Percentiles rank a stretch among this genome's conserved stretches.
phyloP scores from a whole-genome alignment of 2,113 vertebrate species.

The Salvator merianae region DNA sequence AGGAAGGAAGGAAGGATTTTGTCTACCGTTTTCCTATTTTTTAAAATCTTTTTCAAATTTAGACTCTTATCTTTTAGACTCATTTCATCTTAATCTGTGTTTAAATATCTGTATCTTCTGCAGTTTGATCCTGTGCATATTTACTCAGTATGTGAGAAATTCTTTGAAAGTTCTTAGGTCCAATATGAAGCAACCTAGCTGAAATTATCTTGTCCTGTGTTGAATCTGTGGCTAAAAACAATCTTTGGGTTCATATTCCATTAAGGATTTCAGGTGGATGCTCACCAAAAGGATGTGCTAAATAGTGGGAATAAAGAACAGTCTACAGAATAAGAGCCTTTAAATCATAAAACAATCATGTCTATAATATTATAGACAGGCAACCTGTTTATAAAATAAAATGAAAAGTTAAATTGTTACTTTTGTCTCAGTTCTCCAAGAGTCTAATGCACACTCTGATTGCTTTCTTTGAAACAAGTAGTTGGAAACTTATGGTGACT shows the following conservation, averaged over 20 bases:
- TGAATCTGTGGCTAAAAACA: background rate
- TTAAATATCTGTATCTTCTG: background rate
- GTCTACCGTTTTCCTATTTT: background rate
- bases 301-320: background rate
- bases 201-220: background rate
- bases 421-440: background rate
- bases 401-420: slow-evolving; percentile 4
- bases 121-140: slow-evolving; percentile 7
- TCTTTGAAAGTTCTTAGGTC: slow-evolving; percentile 11
- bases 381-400: background rate
- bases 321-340: background rate
- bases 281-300: background rate
- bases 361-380: background rate
- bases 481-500: too few species aligned
- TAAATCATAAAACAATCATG: background rate
- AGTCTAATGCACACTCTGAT: too few species aligned
- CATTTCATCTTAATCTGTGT: background rate
- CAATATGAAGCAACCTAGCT: background rate
- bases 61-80: slow-evolving; percentile 4
- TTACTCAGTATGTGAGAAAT: background rate
- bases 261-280: background rate
- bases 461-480: too few species aligned
- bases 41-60: background rate
- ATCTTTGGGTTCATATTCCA: background rate
- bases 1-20: background rate